phyloP scores from a whole-genome alignment of 2,888 invertebrate genomes.

The Ormyrus labotus region DNA sequence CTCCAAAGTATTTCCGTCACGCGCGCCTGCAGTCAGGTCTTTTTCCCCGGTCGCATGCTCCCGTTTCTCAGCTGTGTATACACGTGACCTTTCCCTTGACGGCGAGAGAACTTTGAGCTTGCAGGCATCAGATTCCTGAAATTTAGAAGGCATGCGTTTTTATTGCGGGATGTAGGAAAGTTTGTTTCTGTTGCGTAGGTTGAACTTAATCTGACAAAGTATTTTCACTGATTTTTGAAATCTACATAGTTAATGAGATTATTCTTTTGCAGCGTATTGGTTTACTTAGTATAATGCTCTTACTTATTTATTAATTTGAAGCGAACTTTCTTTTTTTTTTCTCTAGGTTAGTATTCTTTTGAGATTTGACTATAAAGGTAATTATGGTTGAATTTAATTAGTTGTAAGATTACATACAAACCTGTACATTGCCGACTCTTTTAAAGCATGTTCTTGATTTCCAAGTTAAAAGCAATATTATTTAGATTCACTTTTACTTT shows the following conservation, averaged over 20 bases:
- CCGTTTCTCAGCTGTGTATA: neutral
- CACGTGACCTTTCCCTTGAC: constrained; percentile 38
- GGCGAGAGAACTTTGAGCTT: neutral
- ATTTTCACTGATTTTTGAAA: neutral
- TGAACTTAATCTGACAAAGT: neutral
- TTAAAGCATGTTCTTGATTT: neutral
- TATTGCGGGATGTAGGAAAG: no score
- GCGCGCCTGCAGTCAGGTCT: constrained; percentile 1
- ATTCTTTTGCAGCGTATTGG: constrained; percentile 35
- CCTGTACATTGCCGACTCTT: no score
- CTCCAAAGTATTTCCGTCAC: constrained; percentile 20
- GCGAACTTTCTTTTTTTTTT: neutral
- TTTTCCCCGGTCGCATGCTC: neutral
- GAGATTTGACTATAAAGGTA: no score
- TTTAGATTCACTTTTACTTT: constrained; percentile 62
- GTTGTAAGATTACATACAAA: no score
- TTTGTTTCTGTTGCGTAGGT: no score
- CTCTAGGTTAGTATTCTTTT: no score
- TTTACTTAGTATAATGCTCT: constrained; percentile 38
- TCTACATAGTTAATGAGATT: constrained; percentile 24
- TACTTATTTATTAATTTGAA: constrained; percentile 26
- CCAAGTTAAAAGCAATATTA: constrained; percentile 31
- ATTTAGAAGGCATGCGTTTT: no score
- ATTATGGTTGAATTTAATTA: no score
- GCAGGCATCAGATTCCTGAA: no score